phyloP scores from a whole-genome alignment of 2,113 vertebrate species.

The Gorsachius goisagi region DNA sequence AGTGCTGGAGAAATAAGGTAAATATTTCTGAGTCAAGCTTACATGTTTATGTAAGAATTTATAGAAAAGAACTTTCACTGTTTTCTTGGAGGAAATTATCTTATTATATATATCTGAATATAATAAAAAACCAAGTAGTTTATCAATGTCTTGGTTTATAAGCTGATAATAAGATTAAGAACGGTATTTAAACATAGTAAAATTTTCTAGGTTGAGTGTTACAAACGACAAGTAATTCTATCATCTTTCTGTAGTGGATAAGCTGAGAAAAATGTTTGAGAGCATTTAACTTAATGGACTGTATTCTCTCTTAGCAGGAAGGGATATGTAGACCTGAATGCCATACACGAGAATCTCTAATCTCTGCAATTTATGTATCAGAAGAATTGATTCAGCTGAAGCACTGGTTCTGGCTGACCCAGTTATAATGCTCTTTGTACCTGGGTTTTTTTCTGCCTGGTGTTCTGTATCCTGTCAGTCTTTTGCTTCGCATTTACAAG shows the following conservation, averaged over 20 bases:
- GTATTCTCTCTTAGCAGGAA: not conserved
- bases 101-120: not conserved
- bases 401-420: constrained; percentile 81
- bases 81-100: not conserved
- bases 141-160: not conserved
- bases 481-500: constrained; percentile 86
- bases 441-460: constrained; percentile 79
- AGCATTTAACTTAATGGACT: not conserved
- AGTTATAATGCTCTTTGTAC: constrained; percentile 73
- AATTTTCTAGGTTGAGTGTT: not conserved
- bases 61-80: not conserved
- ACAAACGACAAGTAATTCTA: not conserved
- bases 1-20: not conserved
- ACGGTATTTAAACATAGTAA: not conserved
- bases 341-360: constrained; percentile 62
- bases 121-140: not conserved
- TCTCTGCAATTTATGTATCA: constrained; percentile 68
- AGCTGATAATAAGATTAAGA: not conserved
- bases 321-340: constrained; percentile 74
- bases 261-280: not conserved
- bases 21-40: not conserved
- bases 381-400: constrained; percentile 79
- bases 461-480: constrained; percentile 83
- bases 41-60: not conserved
- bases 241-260: not conserved